Conservation (phyloP, 64 coral and sea anemone species). For the Montipora sp. region DNA sequence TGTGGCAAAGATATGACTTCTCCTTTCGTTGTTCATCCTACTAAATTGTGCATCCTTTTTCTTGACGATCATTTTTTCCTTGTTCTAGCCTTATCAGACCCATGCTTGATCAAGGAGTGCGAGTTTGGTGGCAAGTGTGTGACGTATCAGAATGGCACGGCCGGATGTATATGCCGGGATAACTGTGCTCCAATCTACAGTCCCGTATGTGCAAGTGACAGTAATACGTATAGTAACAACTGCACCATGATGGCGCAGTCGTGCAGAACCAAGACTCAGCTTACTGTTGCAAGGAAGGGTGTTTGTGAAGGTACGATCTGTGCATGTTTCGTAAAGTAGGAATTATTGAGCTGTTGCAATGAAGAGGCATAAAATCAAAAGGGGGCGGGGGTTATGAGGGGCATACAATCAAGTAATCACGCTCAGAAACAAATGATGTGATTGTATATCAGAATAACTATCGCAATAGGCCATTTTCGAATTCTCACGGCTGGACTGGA, state of each 20-base stretch:
- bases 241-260: conserved; percentile 68
- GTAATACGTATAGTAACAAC: conserved; percentile 76
- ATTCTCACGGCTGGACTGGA: no score
- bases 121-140: conserved; percentile 64
- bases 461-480: no score
- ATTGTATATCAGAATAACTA: no score
- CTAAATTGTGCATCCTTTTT: no score
- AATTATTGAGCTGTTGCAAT: no score
- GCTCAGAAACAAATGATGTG: no score
- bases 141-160: conserved; percentile 28
- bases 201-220: conserved; percentile 77
- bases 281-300: conserved; percentile 42
- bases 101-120: conserved; percentile 67
- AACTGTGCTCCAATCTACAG: conserved; percentile 55
- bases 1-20: no score
- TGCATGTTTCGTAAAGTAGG: no score
- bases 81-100: conserved; percentile 66
- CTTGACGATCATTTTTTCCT: background rate
- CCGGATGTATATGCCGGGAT: conserved; percentile 68
- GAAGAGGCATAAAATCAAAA: background rate
- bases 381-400: no score
- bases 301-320: conserved; percentile 69
- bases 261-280: conserved; percentile 58
- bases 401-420: no score
- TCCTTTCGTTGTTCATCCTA: no score